A percentile compares a stretch with the other conserved stretches of the same genome.
phyloP scores from a whole-genome alignment of 2,113 vertebrate genomes.

The Anguilla japonica region DNA sequence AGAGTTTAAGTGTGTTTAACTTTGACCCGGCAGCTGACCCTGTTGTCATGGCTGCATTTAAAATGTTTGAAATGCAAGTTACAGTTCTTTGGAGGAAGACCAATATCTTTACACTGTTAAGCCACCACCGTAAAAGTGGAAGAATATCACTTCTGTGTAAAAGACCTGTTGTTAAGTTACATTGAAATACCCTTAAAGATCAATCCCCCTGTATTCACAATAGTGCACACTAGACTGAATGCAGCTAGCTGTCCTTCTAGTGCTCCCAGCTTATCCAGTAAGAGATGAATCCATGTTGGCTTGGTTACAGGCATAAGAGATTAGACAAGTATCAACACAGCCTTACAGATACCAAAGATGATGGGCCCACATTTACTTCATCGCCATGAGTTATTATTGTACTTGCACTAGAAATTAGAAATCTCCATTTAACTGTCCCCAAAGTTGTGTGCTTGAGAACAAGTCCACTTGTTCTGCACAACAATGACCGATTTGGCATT shows the following conservation, averaged over 20 bases:
- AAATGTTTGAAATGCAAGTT: neutral
- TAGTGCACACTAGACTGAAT: too few species aligned
- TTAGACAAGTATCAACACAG: neutral
- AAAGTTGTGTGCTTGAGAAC: neutral
- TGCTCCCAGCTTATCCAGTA: neutral
- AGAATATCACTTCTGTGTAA: neutral
- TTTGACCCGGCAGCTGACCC: neutral
- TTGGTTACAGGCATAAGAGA: neutral
- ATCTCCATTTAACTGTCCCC: conserved; percentile 21
- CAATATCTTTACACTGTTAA: neutral
- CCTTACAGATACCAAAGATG: neutral
- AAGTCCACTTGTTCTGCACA: neutral
- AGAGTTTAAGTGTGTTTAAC: neutral
- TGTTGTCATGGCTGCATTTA: neutral
- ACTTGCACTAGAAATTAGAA: neutral
- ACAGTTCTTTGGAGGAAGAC: neutral
- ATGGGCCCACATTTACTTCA: neutral
- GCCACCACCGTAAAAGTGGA: neutral
- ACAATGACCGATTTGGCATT: neutral
- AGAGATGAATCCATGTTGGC: neutral
- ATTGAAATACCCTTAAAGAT: neutral
- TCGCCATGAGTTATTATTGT: neutral
- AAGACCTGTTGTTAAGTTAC: neutral
- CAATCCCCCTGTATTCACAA: neutral
- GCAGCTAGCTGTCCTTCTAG: neutral